Percentiles rank a stretch among this genome's conserved stretches.
Conservation (phyloP, 2,797 vertebrate genomes). For the Vespertilio murinus region DNA sequence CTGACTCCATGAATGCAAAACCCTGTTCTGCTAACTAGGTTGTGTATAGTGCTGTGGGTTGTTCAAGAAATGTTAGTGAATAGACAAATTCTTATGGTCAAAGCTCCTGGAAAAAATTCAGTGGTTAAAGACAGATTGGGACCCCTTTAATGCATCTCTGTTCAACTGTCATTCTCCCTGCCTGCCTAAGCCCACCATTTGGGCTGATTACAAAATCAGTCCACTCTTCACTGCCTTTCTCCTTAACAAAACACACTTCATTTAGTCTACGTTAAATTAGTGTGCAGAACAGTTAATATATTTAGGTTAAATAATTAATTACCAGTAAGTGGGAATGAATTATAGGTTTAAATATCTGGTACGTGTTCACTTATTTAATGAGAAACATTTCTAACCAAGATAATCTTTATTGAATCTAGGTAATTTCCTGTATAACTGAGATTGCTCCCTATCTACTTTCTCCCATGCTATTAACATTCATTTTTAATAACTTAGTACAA, state of each 20-base stretch:
- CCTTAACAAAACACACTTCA: neutral
- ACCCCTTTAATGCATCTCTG: neutral
- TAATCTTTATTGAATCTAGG: neutral
- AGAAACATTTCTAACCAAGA: slow-evolving; percentile 15
- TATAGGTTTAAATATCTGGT: neutral
- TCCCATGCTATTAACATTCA: neutral
- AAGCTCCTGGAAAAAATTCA: neutral
- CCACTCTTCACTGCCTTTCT: neutral
- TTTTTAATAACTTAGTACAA: neutral
- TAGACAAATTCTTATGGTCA: neutral
- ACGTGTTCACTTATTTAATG: neutral
- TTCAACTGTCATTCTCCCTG: neutral
- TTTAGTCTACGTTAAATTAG: neutral
- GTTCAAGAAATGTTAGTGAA: neutral
- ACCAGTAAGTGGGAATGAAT: neutral
- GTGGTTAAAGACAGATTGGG: neutral
- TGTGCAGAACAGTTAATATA: neutral
- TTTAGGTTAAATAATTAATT: neutral
- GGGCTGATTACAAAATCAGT: neutral
- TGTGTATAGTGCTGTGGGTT: neutral
- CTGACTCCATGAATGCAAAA: neutral
- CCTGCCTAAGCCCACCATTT: neutral
- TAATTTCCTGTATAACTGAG: neutral
- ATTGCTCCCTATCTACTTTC: neutral
- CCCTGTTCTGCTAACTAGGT: neutral